These are phyloP conservation scores for Hydrozoanthus gracilis DNA, from an alignment of 92 coral and sea anemone species.

Conservation along the genomic window DNA sequence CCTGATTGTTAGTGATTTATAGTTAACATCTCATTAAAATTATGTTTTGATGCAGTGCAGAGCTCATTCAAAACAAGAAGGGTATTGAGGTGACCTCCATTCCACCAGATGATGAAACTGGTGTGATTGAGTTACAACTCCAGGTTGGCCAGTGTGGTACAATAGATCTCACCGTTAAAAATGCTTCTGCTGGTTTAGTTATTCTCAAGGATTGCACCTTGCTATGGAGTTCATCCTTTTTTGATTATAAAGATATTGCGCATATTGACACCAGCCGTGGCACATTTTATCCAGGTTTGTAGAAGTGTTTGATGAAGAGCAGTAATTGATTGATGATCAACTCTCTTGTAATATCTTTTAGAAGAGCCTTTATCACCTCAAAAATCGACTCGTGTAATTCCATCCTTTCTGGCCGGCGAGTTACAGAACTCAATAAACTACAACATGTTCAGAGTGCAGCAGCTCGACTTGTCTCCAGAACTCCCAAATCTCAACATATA, in stretches of 20 bases:
- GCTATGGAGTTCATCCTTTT: slow-evolving; percentile 74
- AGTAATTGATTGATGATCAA: too few relatives aligned
- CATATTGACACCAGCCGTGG: slow-evolving; percentile 24
- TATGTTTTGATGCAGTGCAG: slow-evolving; percentile 48
- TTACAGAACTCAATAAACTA: too few relatives aligned
- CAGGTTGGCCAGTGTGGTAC: slow-evolving; percentile 24
- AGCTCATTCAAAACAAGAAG: slow-evolving; percentile 63
- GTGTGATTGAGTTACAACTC: slow-evolving; percentile 68
- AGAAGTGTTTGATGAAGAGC: too few relatives aligned
- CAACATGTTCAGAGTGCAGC: too few relatives aligned
- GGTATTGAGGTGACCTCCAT: slow-evolving; percentile 67
- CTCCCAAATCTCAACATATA: too few relatives aligned
- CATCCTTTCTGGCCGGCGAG: too few relatives aligned
- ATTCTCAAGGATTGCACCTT: slow-evolving; percentile 41
- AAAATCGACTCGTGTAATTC: too few relatives aligned
- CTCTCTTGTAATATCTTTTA: too few relatives aligned
- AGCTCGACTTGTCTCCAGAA: too few relatives aligned
- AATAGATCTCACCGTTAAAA: slow-evolving; percentile 53
- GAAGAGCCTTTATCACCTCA: too few relatives aligned
- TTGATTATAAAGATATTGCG: slow-evolving; percentile 67
- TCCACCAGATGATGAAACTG: slow-evolving; percentile 69
- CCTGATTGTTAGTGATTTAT: too few relatives aligned
- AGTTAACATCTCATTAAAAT: too few relatives aligned
- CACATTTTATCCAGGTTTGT: slow-evolving; percentile 52
- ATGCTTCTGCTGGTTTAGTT: slow-evolving; percentile 32